Conservation (phyloP, 2,797 vertebrate genomes). For the Ctenochaetus hawaiiensis region DNA sequence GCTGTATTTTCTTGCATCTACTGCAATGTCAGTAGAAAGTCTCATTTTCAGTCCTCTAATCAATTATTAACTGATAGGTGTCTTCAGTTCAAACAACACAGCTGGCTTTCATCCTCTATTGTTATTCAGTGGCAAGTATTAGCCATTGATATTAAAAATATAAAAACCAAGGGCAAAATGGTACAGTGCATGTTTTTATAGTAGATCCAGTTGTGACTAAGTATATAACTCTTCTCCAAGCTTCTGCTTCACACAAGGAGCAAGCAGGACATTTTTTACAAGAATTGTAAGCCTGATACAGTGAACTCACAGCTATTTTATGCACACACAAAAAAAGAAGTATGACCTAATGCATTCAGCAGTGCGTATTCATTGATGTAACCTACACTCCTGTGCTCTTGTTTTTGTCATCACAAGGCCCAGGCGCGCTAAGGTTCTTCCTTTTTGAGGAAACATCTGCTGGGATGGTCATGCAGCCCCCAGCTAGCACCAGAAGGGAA, state of each 20-base stretch:
- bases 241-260: constrained; percentile 1
- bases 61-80: constrained; percentile 6
- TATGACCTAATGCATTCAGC: neutral
- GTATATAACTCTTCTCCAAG: neutral
- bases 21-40: constrained; percentile 10
- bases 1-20: constrained; percentile 10
- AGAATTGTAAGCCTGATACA: neutral
- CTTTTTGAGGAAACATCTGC: constrained; percentile 79
- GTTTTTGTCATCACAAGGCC: constrained; percentile 31
- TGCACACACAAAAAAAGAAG: neutral
- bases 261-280: neutral
- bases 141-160: constrained; percentile 23
- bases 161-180: constrained; percentile 8
- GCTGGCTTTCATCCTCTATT: constrained; percentile 19
- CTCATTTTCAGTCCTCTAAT: constrained; percentile 5
- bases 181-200: constrained; percentile 1
- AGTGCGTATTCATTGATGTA: constrained; percentile 6
- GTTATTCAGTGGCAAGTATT: constrained; percentile 37
- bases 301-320: neutral
- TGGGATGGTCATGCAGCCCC: constrained; percentile 47
- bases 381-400: constrained; percentile 1
- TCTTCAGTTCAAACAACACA: constrained; percentile 29
- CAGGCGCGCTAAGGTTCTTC: constrained; percentile 48
- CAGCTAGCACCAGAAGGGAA: constrained; percentile 36
- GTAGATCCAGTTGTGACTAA: neutral